A percentile compares a stretch with the other conserved stretches of the same genome.
Evolutionary conservation across 2,888 invertebrate genomes (phyloP).

Genomic region (Dasysyrphus albostriatus): DNA sequence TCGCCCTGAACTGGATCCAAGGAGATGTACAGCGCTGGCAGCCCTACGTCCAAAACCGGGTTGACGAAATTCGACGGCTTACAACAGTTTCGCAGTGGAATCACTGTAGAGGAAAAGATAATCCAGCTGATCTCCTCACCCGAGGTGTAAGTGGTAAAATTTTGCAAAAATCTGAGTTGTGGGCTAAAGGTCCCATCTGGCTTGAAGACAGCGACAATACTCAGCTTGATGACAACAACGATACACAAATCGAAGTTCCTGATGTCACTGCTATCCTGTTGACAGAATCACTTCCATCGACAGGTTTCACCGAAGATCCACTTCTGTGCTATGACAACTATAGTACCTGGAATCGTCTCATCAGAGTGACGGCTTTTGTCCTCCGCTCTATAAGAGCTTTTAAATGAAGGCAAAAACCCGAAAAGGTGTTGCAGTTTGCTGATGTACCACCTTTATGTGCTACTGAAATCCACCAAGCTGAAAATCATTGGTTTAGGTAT

Average conservation of each 20-base stretch:
- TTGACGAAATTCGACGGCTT: constrained; percentile 13
- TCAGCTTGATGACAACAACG: too few relatives aligned
- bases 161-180: constrained; percentile 18
- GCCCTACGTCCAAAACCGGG: constrained; percentile 30
- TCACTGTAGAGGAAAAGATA: constrained; percentile 26
- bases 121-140: constrained; percentile 28
- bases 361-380: constrained; percentile 16
- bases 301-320: neutral
- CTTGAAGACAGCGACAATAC: neutral
- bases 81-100: constrained; percentile 13
- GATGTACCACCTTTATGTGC: constrained; percentile 17
- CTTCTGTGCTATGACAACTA: neutral
- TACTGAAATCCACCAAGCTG: neutral
- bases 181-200: constrained; percentile 21
- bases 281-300: neutral
- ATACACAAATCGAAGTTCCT: too few relatives aligned
- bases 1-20: constrained; percentile 30
- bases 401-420: neutral
- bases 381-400: neutral
- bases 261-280: too few relatives aligned
- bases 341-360: constrained; percentile 3
- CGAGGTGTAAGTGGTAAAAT: neutral
- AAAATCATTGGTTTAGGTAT: constrained; percentile 17
- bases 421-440: neutral
- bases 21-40: constrained; percentile 24